Evolutionary conservation across 2,797 vertebrate species (phyloP).

Genomic region (Antennarius maculatus): DNA sequence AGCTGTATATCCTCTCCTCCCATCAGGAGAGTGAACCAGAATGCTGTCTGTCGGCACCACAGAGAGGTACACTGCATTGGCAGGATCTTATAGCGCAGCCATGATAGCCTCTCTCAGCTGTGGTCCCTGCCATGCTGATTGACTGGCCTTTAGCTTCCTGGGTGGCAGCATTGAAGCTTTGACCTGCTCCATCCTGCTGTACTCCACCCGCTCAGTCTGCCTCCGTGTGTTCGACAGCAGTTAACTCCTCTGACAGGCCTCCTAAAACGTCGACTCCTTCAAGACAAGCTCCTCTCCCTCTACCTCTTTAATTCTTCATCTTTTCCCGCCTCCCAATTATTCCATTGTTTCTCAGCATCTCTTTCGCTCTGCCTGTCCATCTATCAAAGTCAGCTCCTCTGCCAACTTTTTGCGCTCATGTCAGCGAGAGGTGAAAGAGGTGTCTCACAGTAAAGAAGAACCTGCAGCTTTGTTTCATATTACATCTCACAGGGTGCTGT

Average conservation of each 20-base stretch:
- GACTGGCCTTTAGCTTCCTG: slow-evolving; percentile 75
- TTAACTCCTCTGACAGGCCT: slow-evolving; percentile 65
- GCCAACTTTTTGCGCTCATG: slow-evolving; percentile 57
- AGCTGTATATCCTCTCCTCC: neutral
- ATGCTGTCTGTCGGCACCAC: slow-evolving; percentile 33
- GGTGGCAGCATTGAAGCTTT: slow-evolving; percentile 66
- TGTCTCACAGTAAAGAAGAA: slow-evolving; percentile 64
- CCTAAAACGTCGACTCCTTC: slow-evolving; percentile 51
- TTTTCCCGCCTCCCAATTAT: slow-evolving; percentile 48
- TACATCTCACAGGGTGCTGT: slow-evolving; percentile 61
- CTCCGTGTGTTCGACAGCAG: slow-evolving; percentile 56
- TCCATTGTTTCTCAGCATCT: slow-evolving; percentile 45
- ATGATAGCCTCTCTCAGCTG: slow-evolving; percentile 50
- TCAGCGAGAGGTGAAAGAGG: slow-evolving; percentile 70
- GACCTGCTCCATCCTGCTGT: slow-evolving; percentile 62
- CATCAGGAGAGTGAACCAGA: slow-evolving; percentile 3
- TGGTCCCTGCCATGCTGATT: slow-evolving; percentile 69
- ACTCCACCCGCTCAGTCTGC: slow-evolving; percentile 52
- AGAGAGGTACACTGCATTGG: slow-evolving; percentile 28
- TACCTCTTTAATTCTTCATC: slow-evolving; percentile 67
- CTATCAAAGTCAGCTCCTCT: slow-evolving; percentile 68
- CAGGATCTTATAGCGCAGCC: slow-evolving; percentile 33
- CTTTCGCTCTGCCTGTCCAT: slow-evolving; percentile 67
- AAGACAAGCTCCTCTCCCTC: slow-evolving; percentile 55
- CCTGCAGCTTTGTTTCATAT: slow-evolving; percentile 69